phyloP scores from a whole-genome alignment of 1,140 invertebrate species.

The Drosophila ironensis region DNA sequence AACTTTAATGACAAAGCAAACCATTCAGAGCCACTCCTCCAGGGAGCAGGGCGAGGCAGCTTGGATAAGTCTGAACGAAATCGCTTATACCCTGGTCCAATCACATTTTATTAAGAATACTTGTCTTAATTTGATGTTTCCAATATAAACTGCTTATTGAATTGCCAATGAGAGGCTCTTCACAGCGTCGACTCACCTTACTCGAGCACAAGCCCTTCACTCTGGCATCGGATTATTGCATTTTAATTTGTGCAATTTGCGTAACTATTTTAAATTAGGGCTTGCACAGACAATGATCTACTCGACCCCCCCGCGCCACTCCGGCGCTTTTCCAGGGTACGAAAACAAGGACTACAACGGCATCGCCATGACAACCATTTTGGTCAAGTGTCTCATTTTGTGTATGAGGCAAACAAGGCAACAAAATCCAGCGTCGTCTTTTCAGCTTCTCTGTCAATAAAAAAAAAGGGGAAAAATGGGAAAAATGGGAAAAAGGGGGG shows the following conservation, averaged over 20 bases:
- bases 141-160: too few relatives aligned
- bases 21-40: constrained; percentile 20
- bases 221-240: too few relatives aligned
- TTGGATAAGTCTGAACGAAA: not conserved
- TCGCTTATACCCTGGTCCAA: constrained; percentile 3
- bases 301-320: too few relatives aligned
- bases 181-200: too few relatives aligned
- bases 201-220: too few relatives aligned
- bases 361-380: constrained; percentile 47
- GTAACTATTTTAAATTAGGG: not conserved
- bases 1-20: constrained; percentile 72
- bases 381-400: constrained; percentile 71
- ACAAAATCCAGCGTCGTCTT: constrained; percentile 3
- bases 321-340: too few relatives aligned
- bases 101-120: not conserved
- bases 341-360: constrained; percentile 16
- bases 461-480: not conserved
- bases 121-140: not conserved
- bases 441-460: constrained; percentile 59
- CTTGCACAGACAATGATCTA: too few relatives aligned
- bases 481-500: not conserved
- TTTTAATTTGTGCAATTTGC: not conserved
- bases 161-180: too few relatives aligned
- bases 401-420: constrained; percentile 58
- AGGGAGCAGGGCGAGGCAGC: not conserved